Conservation (phyloP, 2,113 vertebrate species). For the Varanus salvator region DNA sequence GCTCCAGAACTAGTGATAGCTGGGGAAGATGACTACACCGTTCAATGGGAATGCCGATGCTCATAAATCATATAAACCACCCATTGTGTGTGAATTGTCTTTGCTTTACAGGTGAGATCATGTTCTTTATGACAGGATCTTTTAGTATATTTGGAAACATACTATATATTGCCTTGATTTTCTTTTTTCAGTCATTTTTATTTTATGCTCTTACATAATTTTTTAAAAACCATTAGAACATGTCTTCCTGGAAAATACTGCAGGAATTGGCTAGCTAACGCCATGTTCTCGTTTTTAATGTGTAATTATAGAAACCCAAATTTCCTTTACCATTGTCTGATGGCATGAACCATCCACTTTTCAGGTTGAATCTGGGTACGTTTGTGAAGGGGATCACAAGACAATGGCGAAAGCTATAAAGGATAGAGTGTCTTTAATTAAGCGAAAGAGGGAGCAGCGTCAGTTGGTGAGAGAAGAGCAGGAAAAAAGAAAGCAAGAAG, state of each 20-base stretch:
- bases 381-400: conserved; percentile 98
- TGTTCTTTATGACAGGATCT: neutral
- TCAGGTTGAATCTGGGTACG: conserved; percentile 97
- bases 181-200: too few species aligned
- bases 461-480: conserved; percentile 92
- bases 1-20: neutral
- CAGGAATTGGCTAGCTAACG: neutral
- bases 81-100: neutral
- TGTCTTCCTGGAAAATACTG: neutral
- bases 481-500: conserved; percentile 88
- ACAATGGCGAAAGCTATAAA: conserved; percentile 99
- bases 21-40: neutral
- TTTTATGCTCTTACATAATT: neutral
- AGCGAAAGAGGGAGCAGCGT: conserved; percentile 94
- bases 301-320: neutral
- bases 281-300: neutral
- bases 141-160: neutral
- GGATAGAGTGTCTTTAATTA: conserved; percentile 96
- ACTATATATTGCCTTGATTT: neutral
- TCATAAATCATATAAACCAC: neutral
- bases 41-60: neutral
- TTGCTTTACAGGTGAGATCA: neutral
- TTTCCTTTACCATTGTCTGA: conserved; percentile 15
- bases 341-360: conserved; percentile 52
- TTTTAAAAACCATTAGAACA: neutral